Percentiles rank a stretch among this genome's conserved stretches.
Evolutionary conservation across 1,140 invertebrate species (phyloP).

Genomic region (Lucilia sericata): DNA sequence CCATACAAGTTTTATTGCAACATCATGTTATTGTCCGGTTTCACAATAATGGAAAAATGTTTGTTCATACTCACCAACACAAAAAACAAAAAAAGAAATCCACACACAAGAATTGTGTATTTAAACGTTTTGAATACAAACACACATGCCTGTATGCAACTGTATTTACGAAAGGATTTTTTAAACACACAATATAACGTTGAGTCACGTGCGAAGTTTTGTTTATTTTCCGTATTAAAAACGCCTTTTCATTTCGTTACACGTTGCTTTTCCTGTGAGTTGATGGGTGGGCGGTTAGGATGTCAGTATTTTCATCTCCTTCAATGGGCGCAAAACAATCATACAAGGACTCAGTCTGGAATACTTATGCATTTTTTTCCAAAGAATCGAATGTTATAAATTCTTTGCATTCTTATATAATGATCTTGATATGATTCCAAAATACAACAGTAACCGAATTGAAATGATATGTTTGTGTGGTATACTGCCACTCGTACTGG

Average conservation of each 20-base stretch:
- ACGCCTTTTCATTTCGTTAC: constrained; percentile 37
- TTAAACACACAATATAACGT: constrained; percentile 6
- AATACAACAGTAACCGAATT: background rate
- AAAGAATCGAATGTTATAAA: background rate
- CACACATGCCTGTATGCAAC: background rate
- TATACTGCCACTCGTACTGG: too few species aligned
- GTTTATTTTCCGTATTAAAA: constrained; percentile 44
- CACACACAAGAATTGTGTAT: too few species aligned
- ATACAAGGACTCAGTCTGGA: background rate
- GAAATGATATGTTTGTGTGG: background rate
- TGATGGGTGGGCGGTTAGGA: background rate
- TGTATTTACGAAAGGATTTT: background rate
- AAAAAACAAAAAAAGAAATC: background rate
- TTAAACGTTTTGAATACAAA: background rate
- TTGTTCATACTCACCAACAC: background rate
- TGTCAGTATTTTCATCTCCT: background rate
- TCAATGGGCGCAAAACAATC: background rate
- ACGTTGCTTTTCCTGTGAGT: background rate
- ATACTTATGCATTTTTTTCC: too few species aligned
- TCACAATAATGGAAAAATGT: constrained; percentile 19
- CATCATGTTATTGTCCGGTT: constrained; percentile 39
- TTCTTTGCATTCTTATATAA: constrained; percentile 1
- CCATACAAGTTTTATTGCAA: constrained; percentile 42
- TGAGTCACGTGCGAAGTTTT: constrained; percentile 33
- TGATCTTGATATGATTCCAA: constrained; percentile 16